Evolutionary conservation across 2,888 invertebrate species (phyloP).

Genomic region (Cephus spinipes): DNA sequence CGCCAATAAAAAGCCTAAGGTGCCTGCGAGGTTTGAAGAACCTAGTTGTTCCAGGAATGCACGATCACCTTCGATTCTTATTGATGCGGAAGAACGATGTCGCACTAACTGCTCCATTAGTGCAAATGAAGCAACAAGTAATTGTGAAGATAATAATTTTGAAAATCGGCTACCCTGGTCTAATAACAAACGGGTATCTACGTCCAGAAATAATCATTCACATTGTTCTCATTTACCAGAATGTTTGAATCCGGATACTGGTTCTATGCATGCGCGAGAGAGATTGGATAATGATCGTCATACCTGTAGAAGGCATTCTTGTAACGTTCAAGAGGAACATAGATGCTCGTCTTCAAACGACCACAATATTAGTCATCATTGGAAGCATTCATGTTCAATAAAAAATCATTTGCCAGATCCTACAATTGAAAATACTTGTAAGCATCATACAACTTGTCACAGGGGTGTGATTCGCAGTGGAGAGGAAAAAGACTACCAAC

Average conservation of each 20-base stretch:
- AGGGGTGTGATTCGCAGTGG: conserved; percentile 22
- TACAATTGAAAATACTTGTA: conserved; percentile 24
- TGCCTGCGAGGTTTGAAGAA: conserved; percentile 1
- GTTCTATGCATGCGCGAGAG: not conserved
- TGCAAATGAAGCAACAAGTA: not conserved
- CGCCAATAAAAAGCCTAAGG: conserved; percentile 12
- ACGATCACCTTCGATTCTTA: not conserved
- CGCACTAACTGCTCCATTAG: not conserved
- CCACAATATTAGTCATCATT: not conserved
- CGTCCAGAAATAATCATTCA: not conserved
- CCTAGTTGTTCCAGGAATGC: not conserved
- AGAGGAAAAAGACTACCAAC: conserved; percentile 27
- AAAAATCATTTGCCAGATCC: not conserved
- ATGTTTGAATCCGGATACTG: not conserved
- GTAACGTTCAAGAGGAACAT: not conserved
- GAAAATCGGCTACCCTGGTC: not conserved
- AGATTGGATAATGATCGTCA: not conserved
- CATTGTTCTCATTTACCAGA: not conserved
- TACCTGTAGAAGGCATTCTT: not conserved
- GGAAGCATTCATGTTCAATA: not conserved
- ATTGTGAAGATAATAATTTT: not conserved
- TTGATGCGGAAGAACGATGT: not conserved
- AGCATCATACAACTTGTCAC: conserved; percentile 23
- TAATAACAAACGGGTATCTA: not conserved
- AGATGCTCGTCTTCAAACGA: not conserved